phyloP scores from a whole-genome alignment of 2,888 invertebrate species.

The Andricus quercusramuli region DNA sequence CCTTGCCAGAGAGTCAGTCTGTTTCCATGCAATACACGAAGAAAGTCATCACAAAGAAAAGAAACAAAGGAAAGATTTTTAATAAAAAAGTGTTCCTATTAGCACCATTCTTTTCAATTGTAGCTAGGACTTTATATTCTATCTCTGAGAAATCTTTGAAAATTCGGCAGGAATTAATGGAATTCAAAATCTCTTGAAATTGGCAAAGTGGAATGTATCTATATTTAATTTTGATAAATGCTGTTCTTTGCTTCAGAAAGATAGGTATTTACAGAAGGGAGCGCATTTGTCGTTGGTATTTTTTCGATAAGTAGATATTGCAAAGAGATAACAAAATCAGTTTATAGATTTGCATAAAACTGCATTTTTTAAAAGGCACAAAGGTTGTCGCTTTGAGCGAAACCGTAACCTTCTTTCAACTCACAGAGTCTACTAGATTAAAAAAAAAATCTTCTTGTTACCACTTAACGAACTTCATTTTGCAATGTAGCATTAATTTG shows the following conservation, averaged over 20 bases:
- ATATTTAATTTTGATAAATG: not conserved
- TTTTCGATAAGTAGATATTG: not conserved
- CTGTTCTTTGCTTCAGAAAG: not conserved
- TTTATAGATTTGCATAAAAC: not conserved
- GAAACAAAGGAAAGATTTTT: not conserved
- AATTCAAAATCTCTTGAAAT: not conserved
- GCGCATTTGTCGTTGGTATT: not conserved
- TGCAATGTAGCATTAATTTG: not conserved
- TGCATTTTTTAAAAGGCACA: slow-evolving; percentile 25
- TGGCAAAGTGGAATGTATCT: slow-evolving; percentile 6
- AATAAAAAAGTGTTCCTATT: not conserved
- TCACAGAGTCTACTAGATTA: slow-evolving; percentile 13
- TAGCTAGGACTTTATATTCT: slow-evolving; percentile 3
- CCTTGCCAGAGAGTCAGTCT: slow-evolving; percentile 2
- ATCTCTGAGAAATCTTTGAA: not conserved
- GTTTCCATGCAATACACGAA: not conserved
- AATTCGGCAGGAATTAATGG: not conserved
- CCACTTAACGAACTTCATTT: not conserved
- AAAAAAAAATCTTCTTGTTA: not conserved
- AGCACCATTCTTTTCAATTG: slow-evolving; percentile 16
- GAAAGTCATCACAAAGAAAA: not conserved
- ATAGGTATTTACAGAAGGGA: not conserved
- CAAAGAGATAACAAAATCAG: not conserved
- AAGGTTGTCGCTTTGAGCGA: not conserved
- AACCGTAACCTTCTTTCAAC: slow-evolving; percentile 21